Evolutionary conservation across 2,888 invertebrate species (phyloP), one percentile per base, ranked within the genome.

Genomic region (Drosophila borealis): DNA sequence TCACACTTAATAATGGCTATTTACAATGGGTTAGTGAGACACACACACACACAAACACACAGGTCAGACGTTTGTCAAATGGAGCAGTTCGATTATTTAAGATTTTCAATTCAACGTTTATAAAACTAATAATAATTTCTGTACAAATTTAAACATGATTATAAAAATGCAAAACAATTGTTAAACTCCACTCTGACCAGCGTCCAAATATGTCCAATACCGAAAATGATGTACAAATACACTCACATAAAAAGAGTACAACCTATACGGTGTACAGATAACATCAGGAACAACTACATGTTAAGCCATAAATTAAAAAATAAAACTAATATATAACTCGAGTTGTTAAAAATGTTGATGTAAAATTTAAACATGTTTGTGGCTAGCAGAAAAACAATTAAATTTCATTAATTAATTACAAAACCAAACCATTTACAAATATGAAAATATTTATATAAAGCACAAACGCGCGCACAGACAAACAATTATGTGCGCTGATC

Each of bases 361-460:
- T 66, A 61, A 75, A 79, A 78, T 69, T 61, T 73, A 72, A 69
- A 80, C 73, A 80, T 66, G 69, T 80, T 66, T 69, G 80, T 69
- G 72, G 78, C 77, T 51, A 59, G 49, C 61, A 67, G 11, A 49
- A 64, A 68, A 75, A 63, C 53, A 68, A 73, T 64, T 64, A 48
- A 44, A 61, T 55, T 61, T 57, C 57, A 73, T 73, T 62, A 50
- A 78, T 78, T 67, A 67, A 77, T 77, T 66, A 53, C 53, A 70
- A 63, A 61, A 45, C 72, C 72, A 78, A 74, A 75, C 70, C 74
- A 61, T 48, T 44, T 48, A 42, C 17, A 9, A 48, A 25, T 9
- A 48, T 10, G 10, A 11, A 44, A 42, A 42, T n/a, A 9, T 44
- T 29, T 37, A 42, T 54, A 25, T 33, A 19, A 25, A 25, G 41